These are phyloP conservation scores for Papilio polytes DNA, from an alignment of 1,140 invertebrate species.

Conservation along the genomic window DNA sequence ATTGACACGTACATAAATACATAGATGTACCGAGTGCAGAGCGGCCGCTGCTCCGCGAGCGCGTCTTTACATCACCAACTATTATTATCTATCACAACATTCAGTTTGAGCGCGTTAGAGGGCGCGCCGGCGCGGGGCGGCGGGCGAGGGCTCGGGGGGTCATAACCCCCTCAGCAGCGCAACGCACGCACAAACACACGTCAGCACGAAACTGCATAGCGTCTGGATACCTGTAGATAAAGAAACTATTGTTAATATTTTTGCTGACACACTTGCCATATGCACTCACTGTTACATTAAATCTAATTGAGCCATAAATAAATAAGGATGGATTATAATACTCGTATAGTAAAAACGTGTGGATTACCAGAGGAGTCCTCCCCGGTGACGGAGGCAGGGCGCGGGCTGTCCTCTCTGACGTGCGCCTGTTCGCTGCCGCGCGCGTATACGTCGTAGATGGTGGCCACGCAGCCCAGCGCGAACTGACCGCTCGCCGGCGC, in stretches of 20 bases:
- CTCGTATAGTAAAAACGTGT: too few species aligned
- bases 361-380: slow-evolving; percentile 69
- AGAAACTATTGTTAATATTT: background rate
- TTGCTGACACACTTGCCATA: background rate
- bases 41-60: slow-evolving; percentile 47
- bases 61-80: slow-evolving; percentile 49
- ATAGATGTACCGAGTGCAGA: background rate
- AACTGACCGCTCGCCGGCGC: slow-evolving; percentile 67
- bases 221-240: slow-evolving; percentile 45
- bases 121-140: slow-evolving; percentile 35
- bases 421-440: slow-evolving; percentile 59
- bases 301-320: too few species aligned
- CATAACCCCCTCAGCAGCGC: slow-evolving; percentile 59
- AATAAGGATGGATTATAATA: too few species aligned
- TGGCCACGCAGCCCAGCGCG: slow-evolving; percentile 66
- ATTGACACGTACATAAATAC: background rate
- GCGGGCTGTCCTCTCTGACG: slow-evolving; percentile 69
- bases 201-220: slow-evolving; percentile 44
- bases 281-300: too few species aligned
- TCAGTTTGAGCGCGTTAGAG: slow-evolving; percentile 64
- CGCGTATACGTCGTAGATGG: slow-evolving; percentile 72
- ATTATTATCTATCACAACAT: slow-evolving; percentile 78
- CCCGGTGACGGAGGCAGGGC: slow-evolving; percentile 72
- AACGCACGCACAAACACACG: slow-evolving; percentile 45
- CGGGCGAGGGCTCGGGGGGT: slow-evolving; percentile 49